These are phyloP conservation scores for Sebastes taczanowskii DNA, from an alignment of 2,797 vertebrate species.

Conservation along the genomic window DNA sequence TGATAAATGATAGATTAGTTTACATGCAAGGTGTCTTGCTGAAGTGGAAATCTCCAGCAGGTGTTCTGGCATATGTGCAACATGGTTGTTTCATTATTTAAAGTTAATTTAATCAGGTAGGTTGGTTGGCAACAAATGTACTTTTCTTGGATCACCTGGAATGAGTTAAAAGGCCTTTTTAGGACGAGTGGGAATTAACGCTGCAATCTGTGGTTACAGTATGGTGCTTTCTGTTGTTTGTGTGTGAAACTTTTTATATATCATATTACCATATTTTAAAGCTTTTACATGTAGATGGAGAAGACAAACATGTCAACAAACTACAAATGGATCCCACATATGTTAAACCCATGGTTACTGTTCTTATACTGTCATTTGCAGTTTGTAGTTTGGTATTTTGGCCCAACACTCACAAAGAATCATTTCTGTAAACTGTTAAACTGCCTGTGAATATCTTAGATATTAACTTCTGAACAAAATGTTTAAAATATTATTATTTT, in stretches of 20 bases:
- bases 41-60: conserved; percentile 33
- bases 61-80: conserved; percentile 38
- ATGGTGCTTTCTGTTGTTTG: neutral
- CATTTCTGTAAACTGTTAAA: neutral
- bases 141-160: neutral
- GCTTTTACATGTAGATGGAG: neutral
- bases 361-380: neutral
- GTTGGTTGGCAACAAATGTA: neutral
- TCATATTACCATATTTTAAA: neutral
- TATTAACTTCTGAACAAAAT: neutral
- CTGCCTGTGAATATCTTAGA: neutral
- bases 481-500: neutral
- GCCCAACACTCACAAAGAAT: neutral
- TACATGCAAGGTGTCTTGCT: neutral
- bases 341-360: neutral
- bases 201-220: neutral
- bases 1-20: conserved; percentile 59
- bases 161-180: neutral
- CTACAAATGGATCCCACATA: neutral
- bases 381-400: neutral
- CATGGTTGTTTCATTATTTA: conserved; percentile 35
- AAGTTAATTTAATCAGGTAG: neutral
- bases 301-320: neutral
- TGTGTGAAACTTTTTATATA: neutral
- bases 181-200: neutral